Base-by-base conservation (phyloP, 2,888 invertebrate genomes). In the Monoplex corrugatus region DNA sequence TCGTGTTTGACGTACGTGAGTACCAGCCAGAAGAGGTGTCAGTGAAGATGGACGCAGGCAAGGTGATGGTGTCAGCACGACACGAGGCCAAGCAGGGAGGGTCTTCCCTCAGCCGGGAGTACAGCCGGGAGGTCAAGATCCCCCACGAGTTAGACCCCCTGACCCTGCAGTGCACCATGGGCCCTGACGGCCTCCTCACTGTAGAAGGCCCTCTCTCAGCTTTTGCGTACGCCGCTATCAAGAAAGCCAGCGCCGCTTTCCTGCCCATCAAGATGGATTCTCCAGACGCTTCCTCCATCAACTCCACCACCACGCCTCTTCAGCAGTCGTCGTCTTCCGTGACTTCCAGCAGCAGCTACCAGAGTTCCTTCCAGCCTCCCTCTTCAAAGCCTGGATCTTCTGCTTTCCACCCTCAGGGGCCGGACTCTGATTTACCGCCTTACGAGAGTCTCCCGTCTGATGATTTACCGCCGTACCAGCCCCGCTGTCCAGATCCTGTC, bases 21-120 rank as follows among this genome's bases (percentile, higher is more conserved):
- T 95, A 95, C 90, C 93, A 92, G 82, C 94, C 95, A 1, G 95
- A 95, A 40, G 95, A 95, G 89, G 94, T 95, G 10, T 94, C 92
- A 90, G 95, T 95, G 1, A 94, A 94, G 91, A 95, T 94, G 92
- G 94, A 95, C 89, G 91, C 92, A 32, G 91, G 93, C 89, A 94
- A 94, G 88, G 90, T 95, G 28, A 92, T 93, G 57, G 95, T 95
- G 13, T 92, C 92, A 38, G 95, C 95, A 0, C 91, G 91, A 83
- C 94, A 94, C 82, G 94, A 94, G 89, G 93, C 93, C 88, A 93
- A 93, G 78, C 91, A 92, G 38, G 94, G 93, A 13, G 93, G 93
- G 23, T 93, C 94, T 63, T 93, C 94, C 80, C 93, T 94, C 1
- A 94, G 94, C 90, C 91, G 94, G 19, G 95, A 95, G 90, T 95